Base-by-base conservation (phyloP, 2,113 vertebrate species). In the Ictalurus punctatus region DNA sequence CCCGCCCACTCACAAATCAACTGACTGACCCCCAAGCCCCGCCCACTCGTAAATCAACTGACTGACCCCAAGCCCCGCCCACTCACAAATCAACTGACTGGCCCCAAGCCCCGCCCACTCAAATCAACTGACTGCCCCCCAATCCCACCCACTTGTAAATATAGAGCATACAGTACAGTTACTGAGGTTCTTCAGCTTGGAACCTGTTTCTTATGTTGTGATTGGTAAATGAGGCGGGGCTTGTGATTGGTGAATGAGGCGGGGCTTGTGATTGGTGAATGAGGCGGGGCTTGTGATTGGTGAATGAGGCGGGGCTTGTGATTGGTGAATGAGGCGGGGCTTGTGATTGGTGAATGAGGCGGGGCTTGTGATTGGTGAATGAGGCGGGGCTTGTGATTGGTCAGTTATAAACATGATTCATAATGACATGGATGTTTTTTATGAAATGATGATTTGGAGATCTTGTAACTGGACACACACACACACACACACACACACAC, bases 391-490 rank as follows among this genome's bases (percentile, higher is more conserved):
- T 81, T 81, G 78, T 13, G 52, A 56, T 56, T 17, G 6, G 54
- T 34, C 48, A n/a, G 1, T 48, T 48, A 48, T 13, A 27, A 48
- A 9, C 14, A 79, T 27, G 44, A 27, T 27, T 52, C 4, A 27
- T 52, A 52, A 80, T 30, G 37, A 23, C 0, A 73, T 25, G 25
- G 9, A 16, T 78, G 27, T 44, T 52, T 76, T 83, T 34, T 30
- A 30, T 79, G 40, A 78, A 85, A 67, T 37, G 65, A 30, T 59
- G 14, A 85, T 73, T 71, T 76, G 40, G 86, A 88, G 19, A 74
- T 61, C 34, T 59, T 65, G 44, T 56, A 0, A 63, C 12, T 88
- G 91, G 86, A 48, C 90, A 90, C 79, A 89, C 85, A 83, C 74
- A 40, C 83, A 65, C 87, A 79, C 73, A 58, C 85, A 78, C 34